Conservation (phyloP, 2,888 invertebrate species). For the Frankliniella intonsa region DNA sequence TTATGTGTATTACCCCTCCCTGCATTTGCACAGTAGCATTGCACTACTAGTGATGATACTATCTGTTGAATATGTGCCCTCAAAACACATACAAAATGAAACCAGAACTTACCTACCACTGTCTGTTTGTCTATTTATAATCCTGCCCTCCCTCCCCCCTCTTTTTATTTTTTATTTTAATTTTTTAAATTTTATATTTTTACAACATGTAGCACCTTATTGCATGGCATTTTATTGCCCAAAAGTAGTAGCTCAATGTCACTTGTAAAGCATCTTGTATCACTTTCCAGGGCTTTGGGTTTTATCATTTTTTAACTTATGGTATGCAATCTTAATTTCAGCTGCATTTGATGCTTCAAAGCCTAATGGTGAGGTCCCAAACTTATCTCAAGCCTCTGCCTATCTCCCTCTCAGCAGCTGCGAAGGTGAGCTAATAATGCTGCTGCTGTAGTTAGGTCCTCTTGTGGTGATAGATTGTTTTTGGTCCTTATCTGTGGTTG, state of each 20-base stretch:
- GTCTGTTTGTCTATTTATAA: neutral
- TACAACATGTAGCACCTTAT: too few species aligned
- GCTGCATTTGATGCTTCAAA: constrained; percentile 25
- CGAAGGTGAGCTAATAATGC: constrained; percentile 12
- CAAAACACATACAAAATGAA: too few species aligned
- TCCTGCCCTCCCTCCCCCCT: too few species aligned
- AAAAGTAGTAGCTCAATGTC: too few species aligned
- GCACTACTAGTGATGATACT: neutral
- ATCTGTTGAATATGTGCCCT: neutral
- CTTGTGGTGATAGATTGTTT: neutral
- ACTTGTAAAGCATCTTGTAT: too few species aligned
- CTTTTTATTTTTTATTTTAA: neutral
- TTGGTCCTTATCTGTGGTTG: too few species aligned
- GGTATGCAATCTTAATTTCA: constrained; percentile 18
- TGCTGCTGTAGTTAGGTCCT: too few species aligned
- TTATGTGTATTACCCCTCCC: too few species aligned
- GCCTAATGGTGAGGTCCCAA: constrained; percentile 8
- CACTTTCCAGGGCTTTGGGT: too few species aligned
- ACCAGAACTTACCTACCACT: too few species aligned
- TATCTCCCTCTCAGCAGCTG: constrained; percentile 23
- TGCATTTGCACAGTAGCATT: neutral
- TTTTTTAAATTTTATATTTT: neutral
- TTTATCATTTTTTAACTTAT: neutral
- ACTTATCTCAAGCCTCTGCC: constrained; percentile 16
- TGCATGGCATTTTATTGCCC: too few species aligned